Base-by-base conservation (phyloP, 1,140 invertebrate species). In the Brachystomella parvula region DNA sequence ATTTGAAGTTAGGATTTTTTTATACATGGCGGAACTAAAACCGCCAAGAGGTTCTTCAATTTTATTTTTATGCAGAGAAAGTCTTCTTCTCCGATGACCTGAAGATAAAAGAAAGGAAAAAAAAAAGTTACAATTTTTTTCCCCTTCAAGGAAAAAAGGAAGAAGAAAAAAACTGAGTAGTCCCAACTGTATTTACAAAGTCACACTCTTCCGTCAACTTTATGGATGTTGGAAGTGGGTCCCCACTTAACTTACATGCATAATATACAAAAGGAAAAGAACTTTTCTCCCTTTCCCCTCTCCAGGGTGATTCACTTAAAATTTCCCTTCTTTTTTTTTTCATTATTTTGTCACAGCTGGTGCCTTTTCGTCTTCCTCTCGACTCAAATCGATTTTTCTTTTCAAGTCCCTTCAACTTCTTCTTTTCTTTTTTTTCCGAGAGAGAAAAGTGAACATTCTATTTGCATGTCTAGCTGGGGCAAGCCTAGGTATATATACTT, bases 341-440 rank as follows among this genome's bases (percentile, higher is more conserved):
- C 61, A 63, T 67, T 67, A 61, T 66, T 62, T 63, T 63, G 61
- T 63, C 60, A 53, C 66, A 58, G 66, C 49, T 67, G 66, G 60
- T 63, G 32, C 61, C n/a, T 66, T 63, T 62, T 67, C 66, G 53
- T 61, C 53, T 61, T 35, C 21, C 32, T 58, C 61, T 67, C 61
- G 66, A 63, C 60, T 47, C 33, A 9, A 21, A 62, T 67, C 66
- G 66, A 58, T 67, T 58, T 49, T 63, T 24, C 53, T 57, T 21
- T 57, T 57, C 53, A 12, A 12, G 21, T 6, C 49, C 49, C 24
- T 24, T 53, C 29, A 60, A 32, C 58, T 60, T 60, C 15, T 15
- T 47, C 21, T 47, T 47, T 47, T 47, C 44, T 47, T 21, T 47
- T 47, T 47, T 15, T 47, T 47, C 15, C 15, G 44, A 47, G 21